Evolutionary conservation across 2,797 vertebrate species (phyloP).

Genomic region (Phyllotis vaccarum): DNA sequence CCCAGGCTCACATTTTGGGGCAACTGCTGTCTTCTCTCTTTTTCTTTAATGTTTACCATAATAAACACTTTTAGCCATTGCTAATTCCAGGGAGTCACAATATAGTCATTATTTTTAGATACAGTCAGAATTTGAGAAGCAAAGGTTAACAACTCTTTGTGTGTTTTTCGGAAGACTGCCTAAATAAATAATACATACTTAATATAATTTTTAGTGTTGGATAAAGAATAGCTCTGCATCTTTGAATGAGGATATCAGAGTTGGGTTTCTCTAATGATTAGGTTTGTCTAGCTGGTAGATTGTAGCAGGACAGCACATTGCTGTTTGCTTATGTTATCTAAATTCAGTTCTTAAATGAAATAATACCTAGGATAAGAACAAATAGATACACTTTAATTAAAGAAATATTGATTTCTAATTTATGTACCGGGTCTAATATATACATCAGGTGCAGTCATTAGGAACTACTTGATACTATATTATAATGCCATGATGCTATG

Average conservation of each 20-base stretch:
- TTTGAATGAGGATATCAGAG: background rate
- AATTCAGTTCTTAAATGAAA: background rate
- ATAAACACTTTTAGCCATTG: background rate
- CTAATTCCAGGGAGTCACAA: background rate
- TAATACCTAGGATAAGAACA: background rate
- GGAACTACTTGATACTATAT: background rate
- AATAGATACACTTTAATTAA: background rate
- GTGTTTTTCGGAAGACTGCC: background rate
- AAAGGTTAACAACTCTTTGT: constrained; percentile 4
- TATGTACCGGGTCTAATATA: constrained; percentile 14
- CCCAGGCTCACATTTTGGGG: background rate
- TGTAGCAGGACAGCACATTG: background rate
- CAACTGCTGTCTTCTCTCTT: background rate
- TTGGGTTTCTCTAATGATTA: background rate
- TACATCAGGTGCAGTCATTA: background rate
- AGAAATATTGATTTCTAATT: background rate
- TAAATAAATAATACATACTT: background rate
- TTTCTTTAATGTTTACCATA: background rate
- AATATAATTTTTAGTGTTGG: background rate
- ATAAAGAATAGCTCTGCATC: background rate
- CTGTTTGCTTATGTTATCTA: background rate
- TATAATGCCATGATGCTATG: background rate
- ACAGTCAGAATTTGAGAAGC: background rate
- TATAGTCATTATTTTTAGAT: background rate
- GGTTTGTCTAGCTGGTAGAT: background rate